Percentiles rank a stretch among this genome's conserved stretches.
Evolutionary conservation across 1,140 invertebrate genomes (phyloP).

Genomic region (Mamestra configurata): DNA sequence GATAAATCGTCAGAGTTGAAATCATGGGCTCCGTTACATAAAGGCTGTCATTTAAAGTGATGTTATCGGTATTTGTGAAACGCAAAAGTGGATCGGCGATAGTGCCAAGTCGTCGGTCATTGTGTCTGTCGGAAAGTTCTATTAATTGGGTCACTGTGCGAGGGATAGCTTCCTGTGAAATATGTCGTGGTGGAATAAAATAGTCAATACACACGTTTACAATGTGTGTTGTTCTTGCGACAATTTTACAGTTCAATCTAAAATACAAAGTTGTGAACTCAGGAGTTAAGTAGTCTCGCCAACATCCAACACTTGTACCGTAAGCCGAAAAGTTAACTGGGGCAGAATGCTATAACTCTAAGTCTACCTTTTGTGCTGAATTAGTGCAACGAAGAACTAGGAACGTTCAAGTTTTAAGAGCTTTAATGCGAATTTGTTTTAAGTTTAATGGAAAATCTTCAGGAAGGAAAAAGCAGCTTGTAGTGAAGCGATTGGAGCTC

Average conservation of each 20-base stretch:
- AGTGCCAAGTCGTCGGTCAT: conserved; percentile 3
- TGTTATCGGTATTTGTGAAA: conserved; percentile 10
- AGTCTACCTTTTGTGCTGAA: conserved; percentile 42
- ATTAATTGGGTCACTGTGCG: not conserved
- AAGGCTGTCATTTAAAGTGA: conserved; percentile 38
- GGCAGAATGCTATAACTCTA: not conserved
- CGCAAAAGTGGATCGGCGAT: not conserved
- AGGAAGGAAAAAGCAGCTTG: not conserved
- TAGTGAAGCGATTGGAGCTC: not conserved
- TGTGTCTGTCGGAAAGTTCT: not conserved
- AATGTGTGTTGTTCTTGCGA: not conserved
- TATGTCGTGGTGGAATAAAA: not conserved
- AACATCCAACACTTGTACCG: conserved; percentile 13
- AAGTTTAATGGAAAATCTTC: conserved; percentile 9
- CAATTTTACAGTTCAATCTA: conserved; percentile 22
- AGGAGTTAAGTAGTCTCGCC: conserved; percentile 16
- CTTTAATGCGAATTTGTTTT: conserved; percentile 32
- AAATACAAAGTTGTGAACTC: conserved; percentile 21
- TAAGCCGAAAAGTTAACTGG: conserved; percentile 48
- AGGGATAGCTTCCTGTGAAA: not conserved
- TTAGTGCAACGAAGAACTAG: conserved; percentile 42
- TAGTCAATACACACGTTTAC: not conserved
- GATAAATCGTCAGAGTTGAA: conserved; percentile 35
- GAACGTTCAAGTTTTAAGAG: conserved; percentile 24
- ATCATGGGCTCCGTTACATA: conserved; percentile 29